Base-by-base conservation (phyloP, 92 coral and sea anemone species). In the Actinostola sp. region DNA sequence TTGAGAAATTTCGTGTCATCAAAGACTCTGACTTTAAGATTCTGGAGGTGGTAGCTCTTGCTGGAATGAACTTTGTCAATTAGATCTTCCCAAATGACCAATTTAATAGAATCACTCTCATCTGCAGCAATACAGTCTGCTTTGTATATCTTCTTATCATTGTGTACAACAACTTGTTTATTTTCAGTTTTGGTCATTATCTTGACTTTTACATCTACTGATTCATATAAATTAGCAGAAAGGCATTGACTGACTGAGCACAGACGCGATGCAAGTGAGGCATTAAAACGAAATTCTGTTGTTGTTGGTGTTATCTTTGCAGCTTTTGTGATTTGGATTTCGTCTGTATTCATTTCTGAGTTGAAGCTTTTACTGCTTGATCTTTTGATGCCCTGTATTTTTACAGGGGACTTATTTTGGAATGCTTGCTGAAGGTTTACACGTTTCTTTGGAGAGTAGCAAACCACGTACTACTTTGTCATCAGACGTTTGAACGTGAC, bases 1-100 rank as follows among this genome's bases (percentile, higher is more conserved):
- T 28, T 76, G 24, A 82, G 82, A 42, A 66, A 75, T 82, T 82
- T 82, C 17, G 60, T 29, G 52, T 82, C 87, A 74, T 82, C 61
- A 71, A 75, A 82, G 70, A 76, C 51, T 75, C 81, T 67, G 33
- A 75, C 70, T 66, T 82, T 80, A 13, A 80, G 43, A 71, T 71
- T 71, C 72, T 80, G 39, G 64, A 80, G 71, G 35, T 63, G 63
- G 61, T 80, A 71, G 38, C 74, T 36, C 32, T 80, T 80, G 61
- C 85, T 73, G 44, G 79, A 71, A 17, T 77, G 32, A n/a, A n/a
- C 49, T 62, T 66, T 32, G 36, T 66, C 45, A 65, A 76, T 66
- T 50, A 76, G 14, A 20, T 76, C 75, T 76, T 76, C 66, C 82
- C 82, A 76, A 14, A 72, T 39, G n/a, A 58, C 57, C 53, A 72